These are phyloP conservation scores for Meghimatium bilineatum DNA, from an alignment of 2,888 invertebrate species.

Conservation along the genomic window DNA sequence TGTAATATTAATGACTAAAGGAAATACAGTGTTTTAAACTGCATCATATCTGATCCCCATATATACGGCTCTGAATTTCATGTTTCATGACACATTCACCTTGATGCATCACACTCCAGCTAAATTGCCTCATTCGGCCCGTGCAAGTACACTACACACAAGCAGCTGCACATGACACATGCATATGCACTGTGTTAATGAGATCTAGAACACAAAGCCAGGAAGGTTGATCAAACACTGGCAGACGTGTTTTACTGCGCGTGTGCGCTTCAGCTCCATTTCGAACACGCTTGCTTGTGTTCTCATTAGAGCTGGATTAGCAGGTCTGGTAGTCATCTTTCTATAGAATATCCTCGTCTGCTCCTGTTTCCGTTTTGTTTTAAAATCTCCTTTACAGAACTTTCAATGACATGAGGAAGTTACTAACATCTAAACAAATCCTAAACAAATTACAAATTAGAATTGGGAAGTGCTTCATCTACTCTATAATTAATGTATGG, in stretches of 20 bases:
- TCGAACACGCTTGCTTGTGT: neutral
- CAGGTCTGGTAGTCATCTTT: neutral
- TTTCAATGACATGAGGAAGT: too few species aligned
- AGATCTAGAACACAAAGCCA: neutral
- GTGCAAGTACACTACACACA: neutral
- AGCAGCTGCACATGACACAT: neutral
- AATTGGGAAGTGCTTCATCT: too few species aligned
- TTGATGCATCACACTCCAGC: too few species aligned
- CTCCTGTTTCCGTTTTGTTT: neutral
- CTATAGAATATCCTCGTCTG: neutral
- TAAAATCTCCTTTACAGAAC: too few species aligned
- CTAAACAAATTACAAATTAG: too few species aligned
- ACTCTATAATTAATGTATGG: too few species aligned
- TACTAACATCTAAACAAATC: too few species aligned
- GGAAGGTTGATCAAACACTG: neutral
- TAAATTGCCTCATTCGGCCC: neutral
- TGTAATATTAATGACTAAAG: too few species aligned
- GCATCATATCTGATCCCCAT: too few species aligned
- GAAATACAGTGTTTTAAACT: too few species aligned
- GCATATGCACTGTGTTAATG: neutral
- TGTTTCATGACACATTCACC: too few species aligned
- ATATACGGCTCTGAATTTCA: too few species aligned
- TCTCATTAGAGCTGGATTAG: neutral
- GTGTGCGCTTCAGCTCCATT: neutral
- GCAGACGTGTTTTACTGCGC: neutral